phyloP scores from a whole-genome alignment of 1,140 invertebrate genomes.

The Calliopsis andreniformis region DNA sequence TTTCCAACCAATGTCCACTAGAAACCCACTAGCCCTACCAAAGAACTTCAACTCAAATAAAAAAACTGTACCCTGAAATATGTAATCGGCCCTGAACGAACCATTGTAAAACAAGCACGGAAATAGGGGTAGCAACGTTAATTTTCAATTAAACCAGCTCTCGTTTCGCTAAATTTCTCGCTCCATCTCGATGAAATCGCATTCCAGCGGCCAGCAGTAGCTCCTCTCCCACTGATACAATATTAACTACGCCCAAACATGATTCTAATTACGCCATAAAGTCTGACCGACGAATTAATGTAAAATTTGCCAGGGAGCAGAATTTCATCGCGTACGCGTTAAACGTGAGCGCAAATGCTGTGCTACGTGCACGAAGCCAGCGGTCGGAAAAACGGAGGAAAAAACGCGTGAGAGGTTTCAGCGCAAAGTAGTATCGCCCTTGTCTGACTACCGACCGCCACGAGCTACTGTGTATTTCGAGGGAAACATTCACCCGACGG shows the following conservation, averaged over 20 bases:
- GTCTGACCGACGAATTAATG: neutral
- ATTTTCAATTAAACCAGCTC: conserved; percentile 4
- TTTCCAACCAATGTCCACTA: too few relatives aligned
- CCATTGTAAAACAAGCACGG: too few relatives aligned
- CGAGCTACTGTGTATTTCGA: neutral
- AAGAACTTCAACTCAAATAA: too few relatives aligned
- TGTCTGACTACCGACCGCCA: neutral
- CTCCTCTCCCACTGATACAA: neutral
- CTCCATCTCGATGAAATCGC: neutral
- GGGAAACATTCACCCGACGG: neutral
- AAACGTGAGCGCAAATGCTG: neutral
- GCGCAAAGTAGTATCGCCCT: neutral
- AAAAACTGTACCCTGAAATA: too few relatives aligned
- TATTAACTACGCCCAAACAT: conserved; percentile 11
- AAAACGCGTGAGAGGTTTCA: neutral
- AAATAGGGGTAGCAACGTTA: neutral
- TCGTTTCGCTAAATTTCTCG: neutral
- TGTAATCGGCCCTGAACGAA: too few relatives aligned
- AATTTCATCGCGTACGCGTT: neutral
- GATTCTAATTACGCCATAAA: conserved; percentile 16
- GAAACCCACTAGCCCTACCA: too few relatives aligned
- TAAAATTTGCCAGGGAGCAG: neutral
- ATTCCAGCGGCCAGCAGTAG: too few relatives aligned
- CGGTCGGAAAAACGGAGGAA: neutral
- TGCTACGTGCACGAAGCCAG: neutral